Conservation (phyloP, 2,888 invertebrate genomes). For the Drosophila antonietae region DNA sequence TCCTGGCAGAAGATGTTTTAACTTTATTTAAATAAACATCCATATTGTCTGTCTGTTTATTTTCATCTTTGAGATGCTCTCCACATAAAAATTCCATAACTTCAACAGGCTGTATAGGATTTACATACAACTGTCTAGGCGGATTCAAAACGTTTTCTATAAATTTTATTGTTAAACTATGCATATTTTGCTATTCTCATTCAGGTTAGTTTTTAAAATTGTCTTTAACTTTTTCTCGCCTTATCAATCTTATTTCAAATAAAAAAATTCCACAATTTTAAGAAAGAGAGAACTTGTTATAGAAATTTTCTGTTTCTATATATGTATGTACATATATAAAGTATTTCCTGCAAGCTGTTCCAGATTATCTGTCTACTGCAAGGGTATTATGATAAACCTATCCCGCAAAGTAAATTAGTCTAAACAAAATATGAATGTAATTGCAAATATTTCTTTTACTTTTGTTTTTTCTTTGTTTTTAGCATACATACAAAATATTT, state of each 20-base stretch:
- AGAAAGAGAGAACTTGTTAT: too few relatives aligned
- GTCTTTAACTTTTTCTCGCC: too few relatives aligned
- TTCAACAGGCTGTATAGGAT: not conserved
- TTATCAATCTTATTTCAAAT: too few relatives aligned
- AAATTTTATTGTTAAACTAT: too few relatives aligned
- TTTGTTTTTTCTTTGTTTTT: slow-evolving; percentile 83
- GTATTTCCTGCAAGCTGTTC: not conserved
- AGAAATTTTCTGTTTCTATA: not conserved
- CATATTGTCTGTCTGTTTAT: not conserved
- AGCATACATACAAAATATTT: slow-evolving; percentile 82
- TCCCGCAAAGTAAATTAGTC: slow-evolving; percentile 1
- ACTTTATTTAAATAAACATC: not conserved
- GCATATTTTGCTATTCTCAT: too few relatives aligned
- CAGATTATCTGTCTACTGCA: not conserved
- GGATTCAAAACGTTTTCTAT: too few relatives aligned
- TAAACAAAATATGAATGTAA: slow-evolving; percentile 64
- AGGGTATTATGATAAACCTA: not conserved
- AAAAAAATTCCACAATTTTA: too few relatives aligned
- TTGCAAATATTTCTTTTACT: slow-evolving; percentile 76
- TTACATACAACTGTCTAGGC: too few relatives aligned
- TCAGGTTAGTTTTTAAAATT: too few relatives aligned
- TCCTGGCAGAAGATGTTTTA: not conserved
- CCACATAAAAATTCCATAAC: too few relatives aligned
- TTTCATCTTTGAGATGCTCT: not conserved
- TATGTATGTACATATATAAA: not conserved